These are phyloP conservation scores for Microcaecilia unicolor DNA, from an alignment of 2,797 vertebrate genomes.

Conservation along the genomic window DNA sequence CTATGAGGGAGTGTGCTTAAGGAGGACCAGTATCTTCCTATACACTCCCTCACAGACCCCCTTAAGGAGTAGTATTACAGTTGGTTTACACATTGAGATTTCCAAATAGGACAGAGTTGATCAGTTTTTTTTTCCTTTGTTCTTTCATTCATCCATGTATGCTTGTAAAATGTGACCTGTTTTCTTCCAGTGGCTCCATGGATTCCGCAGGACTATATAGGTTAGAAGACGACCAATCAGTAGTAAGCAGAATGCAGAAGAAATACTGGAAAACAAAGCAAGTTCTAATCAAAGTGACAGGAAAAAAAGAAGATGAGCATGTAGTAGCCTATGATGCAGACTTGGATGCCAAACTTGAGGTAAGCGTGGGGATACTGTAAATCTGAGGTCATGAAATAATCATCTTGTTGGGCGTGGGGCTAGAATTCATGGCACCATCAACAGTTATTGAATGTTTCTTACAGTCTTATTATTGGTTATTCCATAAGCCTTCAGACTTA, in stretches of 20 bases:
- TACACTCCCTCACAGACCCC: no score
- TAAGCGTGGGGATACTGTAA: conserved; percentile 14
- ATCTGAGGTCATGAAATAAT: not conserved
- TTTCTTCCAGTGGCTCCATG: conserved; percentile 40
- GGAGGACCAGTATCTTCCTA: no score
- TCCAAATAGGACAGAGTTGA: no score
- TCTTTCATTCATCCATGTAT: no score
- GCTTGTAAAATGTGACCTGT: no score
- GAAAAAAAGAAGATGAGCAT: conserved; percentile 77
- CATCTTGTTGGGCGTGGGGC: not conserved
- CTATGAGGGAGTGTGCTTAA: no score
- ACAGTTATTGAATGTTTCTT: not conserved
- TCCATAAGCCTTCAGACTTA: not conserved
- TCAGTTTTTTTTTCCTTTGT: not conserved
- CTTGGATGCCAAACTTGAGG: conserved; percentile 71
- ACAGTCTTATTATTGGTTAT: not conserved
- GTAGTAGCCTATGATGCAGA: conserved; percentile 73
- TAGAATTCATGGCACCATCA: fast-evolving
- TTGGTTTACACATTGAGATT: no score
- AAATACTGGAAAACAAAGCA: conserved; percentile 83
- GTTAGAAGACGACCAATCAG: conserved; percentile 58
- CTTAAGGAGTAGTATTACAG: no score
- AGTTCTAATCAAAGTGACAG: conserved; percentile 73
- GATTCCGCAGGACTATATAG: conserved; percentile 54
- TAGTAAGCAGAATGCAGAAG: conserved; percentile 74